These are phyloP conservation scores for Melanogrammus aeglefinus DNA, from an alignment of 2,797 vertebrate species.

Conservation along the genomic window DNA sequence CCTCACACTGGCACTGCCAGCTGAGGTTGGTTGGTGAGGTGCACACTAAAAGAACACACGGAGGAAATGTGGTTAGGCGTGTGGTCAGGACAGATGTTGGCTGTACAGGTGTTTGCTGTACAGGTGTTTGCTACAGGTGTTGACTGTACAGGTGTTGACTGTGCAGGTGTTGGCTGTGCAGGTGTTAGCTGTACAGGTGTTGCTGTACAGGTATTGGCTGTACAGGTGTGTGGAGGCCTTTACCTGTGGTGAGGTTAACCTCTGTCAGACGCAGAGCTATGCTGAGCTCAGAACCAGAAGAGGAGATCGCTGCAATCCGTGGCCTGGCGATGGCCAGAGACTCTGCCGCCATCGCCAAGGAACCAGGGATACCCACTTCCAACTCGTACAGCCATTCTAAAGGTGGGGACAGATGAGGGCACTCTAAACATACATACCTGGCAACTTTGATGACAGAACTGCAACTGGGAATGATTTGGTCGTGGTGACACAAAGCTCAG, in stretches of 20 bases:
- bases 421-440: neutral
- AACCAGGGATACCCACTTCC: neutral
- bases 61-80: neutral
- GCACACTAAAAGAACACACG: conserved; percentile 28
- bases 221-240: neutral
- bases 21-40: conserved; percentile 8
- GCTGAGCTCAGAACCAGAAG: neutral
- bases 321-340: neutral
- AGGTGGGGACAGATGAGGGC: neutral
- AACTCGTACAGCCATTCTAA: neutral
- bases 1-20: conserved; percentile 45
- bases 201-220: neutral
- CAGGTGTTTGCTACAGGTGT: no score
- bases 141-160: no score
- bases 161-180: no score
- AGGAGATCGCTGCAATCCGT: neutral
- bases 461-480: neutral
- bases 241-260: conserved; percentile 1
- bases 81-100: neutral
- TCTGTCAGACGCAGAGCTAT: neutral
- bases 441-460: neutral
- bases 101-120: neutral
- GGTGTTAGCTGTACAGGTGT: no score
- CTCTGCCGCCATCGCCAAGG: neutral
- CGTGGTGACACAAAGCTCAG: neutral